These are phyloP conservation scores for Pogona vitticeps DNA, from an alignment of 2,113 vertebrate genomes.

Conservation along the genomic window DNA sequence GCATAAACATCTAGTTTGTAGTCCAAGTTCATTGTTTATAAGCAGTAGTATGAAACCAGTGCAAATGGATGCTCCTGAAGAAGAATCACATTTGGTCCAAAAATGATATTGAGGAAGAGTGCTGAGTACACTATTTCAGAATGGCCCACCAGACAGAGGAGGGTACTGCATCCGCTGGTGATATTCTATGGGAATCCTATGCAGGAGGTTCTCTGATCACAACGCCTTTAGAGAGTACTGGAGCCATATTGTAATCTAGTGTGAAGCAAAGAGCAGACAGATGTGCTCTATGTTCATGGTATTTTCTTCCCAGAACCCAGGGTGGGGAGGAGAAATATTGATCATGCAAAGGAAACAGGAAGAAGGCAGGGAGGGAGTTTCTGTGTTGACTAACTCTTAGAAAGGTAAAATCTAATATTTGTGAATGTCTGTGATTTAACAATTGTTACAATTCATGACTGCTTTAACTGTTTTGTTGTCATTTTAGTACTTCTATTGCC, in stretches of 20 bases:
- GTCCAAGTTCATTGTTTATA: neutral
- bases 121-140: neutral
- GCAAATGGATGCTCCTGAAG: neutral
- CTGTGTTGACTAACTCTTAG: neutral
- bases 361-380: neutral
- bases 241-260: neutral
- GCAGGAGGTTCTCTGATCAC: neutral
- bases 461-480: conserved; percentile 57
- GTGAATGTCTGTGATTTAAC: conserved; percentile 30
- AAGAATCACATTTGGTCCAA: neutral
- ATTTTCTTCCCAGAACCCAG: neutral
- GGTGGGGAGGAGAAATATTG: neutral
- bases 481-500: conserved; percentile 52
- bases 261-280: neutral
- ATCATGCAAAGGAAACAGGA: neutral
- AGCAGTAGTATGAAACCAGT: neutral
- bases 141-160: neutral
- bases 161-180: neutral
- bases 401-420: conserved; percentile 48
- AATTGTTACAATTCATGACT: conserved; percentile 20
- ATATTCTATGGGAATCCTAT: neutral
- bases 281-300: neutral
- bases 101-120: neutral
- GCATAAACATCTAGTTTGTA: neutral
- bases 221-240: neutral